Conservation (phyloP, 2,113 vertebrate genomes). For the Dipodomys ordii region DNA sequence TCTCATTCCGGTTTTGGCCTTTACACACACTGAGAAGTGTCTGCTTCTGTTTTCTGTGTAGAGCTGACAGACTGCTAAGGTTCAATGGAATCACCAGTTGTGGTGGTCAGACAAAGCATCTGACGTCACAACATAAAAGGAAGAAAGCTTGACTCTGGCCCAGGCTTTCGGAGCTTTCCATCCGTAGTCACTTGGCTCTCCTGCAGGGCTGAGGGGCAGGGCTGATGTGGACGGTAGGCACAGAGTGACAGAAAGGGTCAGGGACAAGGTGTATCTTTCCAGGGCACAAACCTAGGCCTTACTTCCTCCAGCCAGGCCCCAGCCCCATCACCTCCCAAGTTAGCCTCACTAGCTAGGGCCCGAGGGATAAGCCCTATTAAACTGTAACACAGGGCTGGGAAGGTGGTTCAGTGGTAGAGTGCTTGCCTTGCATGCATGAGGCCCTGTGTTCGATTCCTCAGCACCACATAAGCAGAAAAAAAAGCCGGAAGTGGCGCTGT, state of each 20-base stretch:
- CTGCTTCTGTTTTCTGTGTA: neutral
- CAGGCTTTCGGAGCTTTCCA: no score
- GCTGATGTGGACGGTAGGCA: neutral
- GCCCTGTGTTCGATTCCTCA: no score
- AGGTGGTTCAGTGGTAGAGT: no score
- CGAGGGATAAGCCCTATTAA: no score
- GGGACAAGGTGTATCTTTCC: neutral
- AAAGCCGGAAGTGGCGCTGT: no score
- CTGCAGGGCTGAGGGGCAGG: neutral
- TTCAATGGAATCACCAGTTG: neutral
- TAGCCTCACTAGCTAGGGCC: neutral
- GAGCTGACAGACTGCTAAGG: neutral
- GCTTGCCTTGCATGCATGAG: no score
- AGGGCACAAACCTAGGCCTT: neutral
- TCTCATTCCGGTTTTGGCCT: neutral
- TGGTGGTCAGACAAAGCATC: neutral
- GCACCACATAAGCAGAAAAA: no score
- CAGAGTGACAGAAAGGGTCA: neutral
- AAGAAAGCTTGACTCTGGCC: neutral
- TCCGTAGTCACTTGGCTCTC: neutral
- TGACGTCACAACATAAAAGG: neutral
- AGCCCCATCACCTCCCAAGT: neutral
- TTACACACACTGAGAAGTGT: rapidly evolving
- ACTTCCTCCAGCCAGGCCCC: no score
- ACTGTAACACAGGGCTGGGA: no score